Conservation (phyloP, 2,797 vertebrate species). For the Takifugu ocellatus region DNA sequence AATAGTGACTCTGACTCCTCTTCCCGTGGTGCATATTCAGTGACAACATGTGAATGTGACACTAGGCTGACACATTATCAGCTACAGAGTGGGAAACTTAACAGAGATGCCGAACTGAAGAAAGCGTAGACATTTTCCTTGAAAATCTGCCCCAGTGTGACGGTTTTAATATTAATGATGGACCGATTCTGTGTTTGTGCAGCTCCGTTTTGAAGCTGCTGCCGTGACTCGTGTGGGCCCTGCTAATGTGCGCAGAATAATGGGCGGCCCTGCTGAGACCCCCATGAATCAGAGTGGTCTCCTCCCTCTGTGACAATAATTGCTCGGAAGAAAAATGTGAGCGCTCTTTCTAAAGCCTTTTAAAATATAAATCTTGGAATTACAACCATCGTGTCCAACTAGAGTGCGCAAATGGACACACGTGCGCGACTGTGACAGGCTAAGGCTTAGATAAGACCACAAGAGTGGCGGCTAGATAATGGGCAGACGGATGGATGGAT, state of each 20-base stretch:
- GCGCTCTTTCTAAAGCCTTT: constrained; percentile 15
- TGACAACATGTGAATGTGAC: constrained; percentile 30
- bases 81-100: constrained; percentile 2
- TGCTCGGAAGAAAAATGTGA: constrained; percentile 36
- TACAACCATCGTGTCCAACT: constrained; percentile 8
- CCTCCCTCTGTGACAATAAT: constrained; percentile 43
- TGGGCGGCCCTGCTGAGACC: constrained; percentile 46
- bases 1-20: constrained; percentile 25
- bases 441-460: constrained; percentile 4
- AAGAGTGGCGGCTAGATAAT: constrained; percentile 6
- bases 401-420: constrained; percentile 2
- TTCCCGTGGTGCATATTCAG: constrained; percentile 36
- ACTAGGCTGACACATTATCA: constrained; percentile 2
- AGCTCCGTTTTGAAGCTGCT: constrained; percentile 46
- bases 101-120: constrained; percentile 22
- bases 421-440: constrained; percentile 15
- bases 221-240: constrained; percentile 38
- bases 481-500: background rate
- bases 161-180: constrained; percentile 42
- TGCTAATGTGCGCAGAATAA: constrained; percentile 44
- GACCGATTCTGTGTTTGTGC: constrained; percentile 45
- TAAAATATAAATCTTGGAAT: constrained; percentile 13
- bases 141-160: constrained; percentile 24
- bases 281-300: constrained; percentile 31
- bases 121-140: constrained; percentile 30